These are phyloP conservation scores for Rhipidura dahli DNA, from an alignment of 2,113 vertebrate genomes.

Conservation along the genomic window DNA sequence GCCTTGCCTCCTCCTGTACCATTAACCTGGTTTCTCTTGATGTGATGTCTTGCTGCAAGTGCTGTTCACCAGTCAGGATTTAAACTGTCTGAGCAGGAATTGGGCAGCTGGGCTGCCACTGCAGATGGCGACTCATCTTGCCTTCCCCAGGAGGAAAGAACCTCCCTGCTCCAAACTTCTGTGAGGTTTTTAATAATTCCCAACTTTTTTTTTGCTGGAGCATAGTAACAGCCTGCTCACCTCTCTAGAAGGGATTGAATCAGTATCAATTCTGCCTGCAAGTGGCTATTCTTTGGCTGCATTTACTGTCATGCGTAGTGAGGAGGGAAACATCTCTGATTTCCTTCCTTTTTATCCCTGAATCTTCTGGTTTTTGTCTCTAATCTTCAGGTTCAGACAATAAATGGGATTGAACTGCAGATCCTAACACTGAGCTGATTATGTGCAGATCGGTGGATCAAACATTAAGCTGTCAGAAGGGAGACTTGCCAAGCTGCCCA, in stretches of 20 bases:
- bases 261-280: neutral
- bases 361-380: neutral
- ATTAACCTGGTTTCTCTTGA: neutral
- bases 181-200: neutral
- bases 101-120: neutral
- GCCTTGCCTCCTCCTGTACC: neutral
- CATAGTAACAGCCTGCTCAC: neutral
- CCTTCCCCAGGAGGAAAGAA: neutral
- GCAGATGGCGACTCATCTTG: rapidly evolving
- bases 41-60: neutral
- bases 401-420: neutral
- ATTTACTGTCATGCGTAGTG: neutral
- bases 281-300: neutral
- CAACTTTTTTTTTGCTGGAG: neutral
- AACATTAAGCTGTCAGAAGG: neutral
- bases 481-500: rapidly evolving
- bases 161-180: neutral
- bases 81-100: neutral
- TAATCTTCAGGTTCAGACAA: neutral
- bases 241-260: neutral
- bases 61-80: neutral
- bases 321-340: neutral
- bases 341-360: neutral
- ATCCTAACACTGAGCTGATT: neutral
- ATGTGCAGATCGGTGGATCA: rapidly evolving